Percentiles rank a stretch among this genome's conserved stretches.
phyloP scores from a whole-genome alignment of 2,113 vertebrate species.

The Xenopus borealis region DNA sequence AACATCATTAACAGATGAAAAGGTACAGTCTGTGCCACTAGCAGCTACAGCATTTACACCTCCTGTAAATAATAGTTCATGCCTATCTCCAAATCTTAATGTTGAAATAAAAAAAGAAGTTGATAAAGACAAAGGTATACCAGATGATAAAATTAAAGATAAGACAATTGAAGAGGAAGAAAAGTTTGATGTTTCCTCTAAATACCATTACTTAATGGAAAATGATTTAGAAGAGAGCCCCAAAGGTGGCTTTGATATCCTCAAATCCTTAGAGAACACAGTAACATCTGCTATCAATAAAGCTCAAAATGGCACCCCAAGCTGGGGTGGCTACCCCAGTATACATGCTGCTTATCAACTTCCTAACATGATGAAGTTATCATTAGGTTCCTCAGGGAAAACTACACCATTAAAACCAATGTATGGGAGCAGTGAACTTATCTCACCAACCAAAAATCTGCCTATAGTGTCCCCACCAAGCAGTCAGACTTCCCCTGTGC shows the following conservation, averaged over 20 bases:
- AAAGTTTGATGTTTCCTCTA: conserved; percentile 92
- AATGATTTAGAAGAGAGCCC: conserved; percentile 93
- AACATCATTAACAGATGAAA: conserved; percentile 77
- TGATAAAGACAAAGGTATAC: conserved; percentile 80
- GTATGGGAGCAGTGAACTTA: conserved; percentile 79
- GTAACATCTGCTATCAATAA: conserved; percentile 98
- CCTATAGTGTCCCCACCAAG: conserved; percentile 81
- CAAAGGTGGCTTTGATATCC: conserved; percentile 93
- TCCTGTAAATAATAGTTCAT: conserved; percentile 78
- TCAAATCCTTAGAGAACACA: conserved; percentile 97
- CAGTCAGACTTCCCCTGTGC: conserved; percentile 87
- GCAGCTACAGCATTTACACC: conserved; percentile 93
- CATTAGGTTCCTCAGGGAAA: conserved; percentile 86
- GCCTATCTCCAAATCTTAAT: conserved; percentile 79
- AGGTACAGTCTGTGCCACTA: conserved; percentile 92
- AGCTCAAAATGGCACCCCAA: conserved; percentile 95
- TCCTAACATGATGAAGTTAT: conserved; percentile 97
- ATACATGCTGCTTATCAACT: conserved; percentile 98
- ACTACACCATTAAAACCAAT: conserved; percentile 81
- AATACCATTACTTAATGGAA: conserved; percentile 94
- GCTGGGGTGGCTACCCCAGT: conserved; percentile 97
- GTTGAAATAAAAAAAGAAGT: conserved; percentile 90
- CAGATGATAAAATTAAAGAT: conserved; percentile 79
- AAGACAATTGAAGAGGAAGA: conserved; percentile 80
- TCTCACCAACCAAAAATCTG: conserved; percentile 85